Conservation (phyloP, 2,797 vertebrate genomes). For the Eleutherodactylus coqui region DNA sequence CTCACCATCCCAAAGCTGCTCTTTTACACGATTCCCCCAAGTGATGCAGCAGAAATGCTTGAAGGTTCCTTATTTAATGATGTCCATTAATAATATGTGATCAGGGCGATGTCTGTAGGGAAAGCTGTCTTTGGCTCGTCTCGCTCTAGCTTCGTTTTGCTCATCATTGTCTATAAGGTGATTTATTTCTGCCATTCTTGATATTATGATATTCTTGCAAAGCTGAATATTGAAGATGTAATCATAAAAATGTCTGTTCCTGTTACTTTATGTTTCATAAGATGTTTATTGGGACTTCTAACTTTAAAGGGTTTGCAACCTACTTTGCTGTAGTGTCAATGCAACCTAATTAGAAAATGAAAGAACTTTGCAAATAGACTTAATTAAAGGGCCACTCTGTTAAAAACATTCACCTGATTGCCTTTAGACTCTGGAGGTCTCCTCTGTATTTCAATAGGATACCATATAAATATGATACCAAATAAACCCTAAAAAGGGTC, state of each 20-base stretch:
- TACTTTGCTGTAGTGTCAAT: no score
- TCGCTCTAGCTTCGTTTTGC: not conserved
- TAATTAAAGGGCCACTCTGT: no score
- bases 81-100: slow-evolving; percentile 56
- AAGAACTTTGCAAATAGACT: no score
- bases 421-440: no score
- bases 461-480: no score
- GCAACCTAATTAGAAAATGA: no score
- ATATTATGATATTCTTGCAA: no score
- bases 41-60: slow-evolving; percentile 19
- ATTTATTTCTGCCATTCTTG: not conserved
- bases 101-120: slow-evolving; percentile 50
- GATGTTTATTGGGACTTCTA: no score
- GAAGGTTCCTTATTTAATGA: slow-evolving; percentile 51
- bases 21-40: slow-evolving; percentile 3
- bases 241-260: not conserved
- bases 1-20: slow-evolving; percentile 4
- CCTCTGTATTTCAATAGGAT: no score
- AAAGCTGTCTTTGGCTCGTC: slow-evolving; percentile 40
- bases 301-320: no score
- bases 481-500: no score
- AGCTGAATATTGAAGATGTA: not conserved
- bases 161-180: slow-evolving; percentile 26
- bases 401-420: no score
- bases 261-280: not conserved